Conservation (phyloP, 2,113 vertebrate genomes). For the Dascyllus trimaculatus region DNA sequence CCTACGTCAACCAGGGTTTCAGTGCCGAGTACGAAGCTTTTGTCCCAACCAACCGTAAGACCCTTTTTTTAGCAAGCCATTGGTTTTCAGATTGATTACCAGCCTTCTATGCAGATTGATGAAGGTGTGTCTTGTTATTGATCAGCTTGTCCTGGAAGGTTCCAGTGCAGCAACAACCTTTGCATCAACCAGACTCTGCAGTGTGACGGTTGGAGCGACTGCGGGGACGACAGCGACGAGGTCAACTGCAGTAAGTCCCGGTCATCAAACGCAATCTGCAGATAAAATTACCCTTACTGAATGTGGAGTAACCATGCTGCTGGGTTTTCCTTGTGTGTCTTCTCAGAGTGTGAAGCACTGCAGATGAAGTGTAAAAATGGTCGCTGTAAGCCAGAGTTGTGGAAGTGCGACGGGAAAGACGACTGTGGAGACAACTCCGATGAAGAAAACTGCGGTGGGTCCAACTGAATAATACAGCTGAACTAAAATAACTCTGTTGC, state of each 20-base stretch:
- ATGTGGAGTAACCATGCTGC: too few relatives aligned
- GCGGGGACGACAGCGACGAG: slow-evolving; percentile 90
- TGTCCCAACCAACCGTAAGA: slow-evolving; percentile 89
- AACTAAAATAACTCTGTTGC: too few relatives aligned
- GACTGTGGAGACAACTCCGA: slow-evolving; percentile 93
- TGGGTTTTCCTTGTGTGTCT: neutral
- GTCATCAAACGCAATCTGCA: too few relatives aligned
- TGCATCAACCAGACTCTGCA: slow-evolving; percentile 83
- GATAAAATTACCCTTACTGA: too few relatives aligned
- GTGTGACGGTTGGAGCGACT: slow-evolving; percentile 93
- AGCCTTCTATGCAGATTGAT: too few relatives aligned
- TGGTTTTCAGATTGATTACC: too few relatives aligned
- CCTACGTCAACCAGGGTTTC: slow-evolving; percentile 90
- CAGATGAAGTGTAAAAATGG: slow-evolving; percentile 89
- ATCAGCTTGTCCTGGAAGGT: slow-evolving; percentile 76
- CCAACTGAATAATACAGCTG: neutral
- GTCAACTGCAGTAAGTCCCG: slow-evolving; percentile 86
- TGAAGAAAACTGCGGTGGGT: slow-evolving; percentile 89
- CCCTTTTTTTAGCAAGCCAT: neutral
- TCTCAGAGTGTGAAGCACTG: slow-evolving; percentile 77
- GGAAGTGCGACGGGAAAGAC: slow-evolving; percentile 88
- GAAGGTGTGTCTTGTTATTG: accelerated
- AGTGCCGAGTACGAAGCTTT: slow-evolving; percentile 88
- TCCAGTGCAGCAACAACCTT: slow-evolving; percentile 87
- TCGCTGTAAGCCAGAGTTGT: slow-evolving; percentile 90